Percentiles rank a stretch among this genome's conserved stretches.
Evolutionary conservation across 2,888 invertebrate genomes (phyloP).

Genomic region (Drosophila birchii): DNA sequence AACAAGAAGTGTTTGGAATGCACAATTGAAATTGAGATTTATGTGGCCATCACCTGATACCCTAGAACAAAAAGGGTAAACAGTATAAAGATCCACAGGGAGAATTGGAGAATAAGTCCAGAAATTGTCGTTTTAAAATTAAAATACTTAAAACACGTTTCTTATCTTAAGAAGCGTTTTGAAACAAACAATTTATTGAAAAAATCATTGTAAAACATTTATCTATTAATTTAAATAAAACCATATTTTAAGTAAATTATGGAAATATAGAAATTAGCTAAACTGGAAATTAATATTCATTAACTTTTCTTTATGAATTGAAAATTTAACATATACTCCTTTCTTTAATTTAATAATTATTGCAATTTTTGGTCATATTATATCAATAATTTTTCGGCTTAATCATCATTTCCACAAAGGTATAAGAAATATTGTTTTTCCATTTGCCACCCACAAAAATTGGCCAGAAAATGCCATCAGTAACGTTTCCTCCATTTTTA

Average conservation of each 20-base stretch:
- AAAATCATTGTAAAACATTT: no score
- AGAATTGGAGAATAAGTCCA: neutral
- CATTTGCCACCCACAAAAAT: neutral
- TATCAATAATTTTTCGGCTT: neutral
- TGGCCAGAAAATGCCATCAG: neutral
- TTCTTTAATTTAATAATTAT: neutral
- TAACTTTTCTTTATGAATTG: no score
- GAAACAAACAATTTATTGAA: no score
- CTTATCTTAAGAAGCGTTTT: no score
- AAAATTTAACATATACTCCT: no score
- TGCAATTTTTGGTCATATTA: neutral
- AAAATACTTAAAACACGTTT: no score
- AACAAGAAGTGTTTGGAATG: conserved; percentile 45
- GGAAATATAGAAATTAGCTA: neutral
- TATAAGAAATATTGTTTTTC: neutral
- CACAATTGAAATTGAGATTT: conserved; percentile 29
- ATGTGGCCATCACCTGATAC: conserved; percentile 19
- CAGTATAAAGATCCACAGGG: neutral
- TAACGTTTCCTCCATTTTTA: neutral
- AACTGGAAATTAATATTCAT: no score
- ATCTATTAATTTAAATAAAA: no score
- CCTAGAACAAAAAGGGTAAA: conserved; percentile 10
- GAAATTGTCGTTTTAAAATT: no score
- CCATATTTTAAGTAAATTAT: neutral
- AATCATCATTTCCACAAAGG: neutral